phyloP scores from a whole-genome alignment of 1,140 invertebrate species.

The Drosophila seguyi region DNA sequence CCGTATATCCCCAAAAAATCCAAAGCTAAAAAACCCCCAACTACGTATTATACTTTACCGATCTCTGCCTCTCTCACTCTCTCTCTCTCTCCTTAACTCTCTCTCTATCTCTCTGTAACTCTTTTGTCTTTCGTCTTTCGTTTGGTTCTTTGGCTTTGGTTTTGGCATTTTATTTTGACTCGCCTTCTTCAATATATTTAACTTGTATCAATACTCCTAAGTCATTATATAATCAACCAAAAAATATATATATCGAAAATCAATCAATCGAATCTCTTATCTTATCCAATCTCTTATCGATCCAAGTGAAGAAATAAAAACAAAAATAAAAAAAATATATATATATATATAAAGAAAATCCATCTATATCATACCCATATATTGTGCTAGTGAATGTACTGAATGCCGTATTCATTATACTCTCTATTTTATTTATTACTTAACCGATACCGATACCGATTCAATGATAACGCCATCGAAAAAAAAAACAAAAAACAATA shows the following conservation, averaged over 20 bases:
- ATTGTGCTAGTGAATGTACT: slow-evolving; percentile 85
- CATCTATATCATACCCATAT: slow-evolving; percentile 77
- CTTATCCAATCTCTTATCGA: slow-evolving; percentile 49
- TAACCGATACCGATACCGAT: slow-evolving; percentile 87
- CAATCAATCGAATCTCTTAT: slow-evolving; percentile 55
- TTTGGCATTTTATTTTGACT: slow-evolving; percentile 56
- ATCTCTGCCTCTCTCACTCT: slow-evolving; percentile 17
- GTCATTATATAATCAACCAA: slow-evolving; percentile 44
- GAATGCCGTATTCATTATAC: slow-evolving; percentile 85
- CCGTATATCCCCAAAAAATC: slow-evolving; percentile 16
- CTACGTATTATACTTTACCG: slow-evolving; percentile 43
- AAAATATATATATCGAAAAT: slow-evolving; percentile 35
- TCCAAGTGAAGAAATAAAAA: slow-evolving; percentile 40
- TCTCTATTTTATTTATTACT: slow-evolving; percentile 80
- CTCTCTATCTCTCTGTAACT: slow-evolving; percentile 33
- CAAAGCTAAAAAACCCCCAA: slow-evolving; percentile 27
- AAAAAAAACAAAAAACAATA: slow-evolving; percentile 63
- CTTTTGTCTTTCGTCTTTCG: slow-evolving; percentile 43
- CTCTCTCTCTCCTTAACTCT: slow-evolving; percentile 22
- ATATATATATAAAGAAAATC: slow-evolving; percentile 54
- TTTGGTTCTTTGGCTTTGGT: slow-evolving; percentile 53
- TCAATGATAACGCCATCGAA: slow-evolving; percentile 63
- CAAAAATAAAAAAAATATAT: slow-evolving; percentile 27
- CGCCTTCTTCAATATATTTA: slow-evolving; percentile 59
- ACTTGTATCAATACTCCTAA: slow-evolving; percentile 56